Evolutionary conservation across 2,113 vertebrate species (phyloP), one percentile per base, ranked within the genome.

Genomic region (Heterotilapia buettikoferi): DNA sequence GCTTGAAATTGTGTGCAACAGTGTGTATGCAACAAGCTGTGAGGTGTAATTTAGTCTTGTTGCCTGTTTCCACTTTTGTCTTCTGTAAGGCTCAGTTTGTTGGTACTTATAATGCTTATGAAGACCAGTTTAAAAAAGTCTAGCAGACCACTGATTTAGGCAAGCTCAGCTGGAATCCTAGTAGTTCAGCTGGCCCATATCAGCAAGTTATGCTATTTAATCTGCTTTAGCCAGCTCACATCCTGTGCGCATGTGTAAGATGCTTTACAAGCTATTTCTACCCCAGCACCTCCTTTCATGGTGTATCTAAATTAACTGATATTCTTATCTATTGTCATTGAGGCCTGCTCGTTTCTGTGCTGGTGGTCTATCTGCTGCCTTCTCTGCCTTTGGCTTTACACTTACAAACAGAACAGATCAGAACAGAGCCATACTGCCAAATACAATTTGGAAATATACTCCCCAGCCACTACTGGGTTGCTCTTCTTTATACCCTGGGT

Each of bases 51-150:
- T 26, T 73, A 45, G 21, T 26, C 38, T 18, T 10, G 7, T 18
- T 43, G 38, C 1, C 38, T 10, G 68, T 26, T 26, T 73, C 38
- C 0, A 9, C 21, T 71, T 43, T 43, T 16, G 38, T 45, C 66
- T 26, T 16, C 0, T 1, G 13, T 43, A 26, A 18, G 68, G 0
- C 68, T 73, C 21, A 11, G 9, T 73, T 45, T 45, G 2, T 45
- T 73, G 40, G 68, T 26, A 45, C 7, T 26, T 45, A 71, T 16
- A 3, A 0, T 45, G 4, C 40, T 47, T 73, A 45, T 73, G 6
- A 73, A 45, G n/a, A 71, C 12, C 38, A 71, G 38, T 14, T 71
- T 26, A 26, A 26, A 43, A 45, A 73, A 1, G 14, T 45, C 40
- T 3, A 45, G 68, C 21, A 45, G 40, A 26, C 38, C 13, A 26